Evolutionary conservation across 2,888 invertebrate species (phyloP), one percentile per base, ranked within the genome.

Genomic region (Elmis aenea): DNA sequence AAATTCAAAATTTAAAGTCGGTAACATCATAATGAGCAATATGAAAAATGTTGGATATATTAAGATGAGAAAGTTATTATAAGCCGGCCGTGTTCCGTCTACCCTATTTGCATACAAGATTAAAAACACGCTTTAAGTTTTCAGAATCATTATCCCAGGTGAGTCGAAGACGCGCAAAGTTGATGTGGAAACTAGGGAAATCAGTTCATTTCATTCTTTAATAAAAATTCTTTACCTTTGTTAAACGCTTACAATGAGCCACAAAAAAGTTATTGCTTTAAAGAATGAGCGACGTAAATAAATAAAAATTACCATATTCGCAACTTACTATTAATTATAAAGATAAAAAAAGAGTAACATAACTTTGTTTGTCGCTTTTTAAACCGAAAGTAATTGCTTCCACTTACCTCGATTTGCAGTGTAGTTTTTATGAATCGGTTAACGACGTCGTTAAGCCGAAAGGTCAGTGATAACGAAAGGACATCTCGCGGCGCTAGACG

Each of bases 21-120:
- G n/a, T n/a, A n/a, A n/a, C n/a, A n/a, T n/a, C n/a, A 30, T 35
- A 44, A 45, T 45, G 48, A 51, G 39, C 42, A 45, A 42, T 40
- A 39, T 46, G 44, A 51, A 52, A 51, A 47, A 51, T 50, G 47
- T 48, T 52, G 45, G 48, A 54, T 45, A 48, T 43, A 33, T 27
- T 29, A 18, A 6, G 18, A 18, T 5, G 18, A 18, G 5, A 18
- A 8, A 8, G 5, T 6, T 32, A 31, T 31, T 36, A 44, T 31
- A 47, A 52, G 42, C 50, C 50, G 41, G 40, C 46, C 45, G 48
- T 44, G 42, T 47, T 38, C 42, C 28, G 18, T 12, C 34, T 24
- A 33, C 48, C 50, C 55, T 58, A 56, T 60, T 60, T 60, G 59
- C 60, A 59, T 59, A 57, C 57, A 50, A 57, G 59, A 60, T 60